Evolutionary conservation across 2,797 vertebrate genomes (phyloP).

Genomic region (Muscicapa striata): DNA sequence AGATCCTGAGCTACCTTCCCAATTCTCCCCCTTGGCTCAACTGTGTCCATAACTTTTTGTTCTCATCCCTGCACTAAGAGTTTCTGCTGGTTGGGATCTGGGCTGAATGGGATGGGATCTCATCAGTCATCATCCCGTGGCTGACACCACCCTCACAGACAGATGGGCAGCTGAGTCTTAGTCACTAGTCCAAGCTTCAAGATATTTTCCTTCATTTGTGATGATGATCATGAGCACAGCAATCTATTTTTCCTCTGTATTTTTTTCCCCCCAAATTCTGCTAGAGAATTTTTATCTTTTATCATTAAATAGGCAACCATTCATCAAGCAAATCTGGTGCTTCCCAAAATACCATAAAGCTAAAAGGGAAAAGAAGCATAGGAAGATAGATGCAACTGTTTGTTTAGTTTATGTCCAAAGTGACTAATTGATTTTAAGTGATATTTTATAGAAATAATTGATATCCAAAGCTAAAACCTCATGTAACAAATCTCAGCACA

Average conservation of each 20-base stretch:
- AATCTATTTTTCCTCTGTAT: background rate
- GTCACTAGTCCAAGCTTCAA: background rate
- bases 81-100: background rate
- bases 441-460: conserved; percentile 45
- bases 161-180: background rate
- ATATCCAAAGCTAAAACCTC: conserved; percentile 26
- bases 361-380: background rate
- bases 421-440: conserved; percentile 48
- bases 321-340: background rate
- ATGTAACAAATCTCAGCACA: conserved; percentile 51
- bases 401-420: conserved; percentile 34
- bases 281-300: conserved; percentile 13
- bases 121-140: fast-evolving
- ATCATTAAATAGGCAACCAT: background rate
- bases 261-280: background rate
- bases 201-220: background rate
- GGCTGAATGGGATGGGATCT: background rate
- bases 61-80: background rate
- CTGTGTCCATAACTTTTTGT: background rate
- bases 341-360: conserved; percentile 18
- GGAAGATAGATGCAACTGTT: conserved; percentile 20
- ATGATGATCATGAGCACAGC: background rate
- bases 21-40: background rate
- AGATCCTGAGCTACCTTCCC: background rate
- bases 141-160: background rate